Base-by-base conservation (phyloP, 2,797 vertebrate genomes). In the Pipistrellus pygmaeus region DNA sequence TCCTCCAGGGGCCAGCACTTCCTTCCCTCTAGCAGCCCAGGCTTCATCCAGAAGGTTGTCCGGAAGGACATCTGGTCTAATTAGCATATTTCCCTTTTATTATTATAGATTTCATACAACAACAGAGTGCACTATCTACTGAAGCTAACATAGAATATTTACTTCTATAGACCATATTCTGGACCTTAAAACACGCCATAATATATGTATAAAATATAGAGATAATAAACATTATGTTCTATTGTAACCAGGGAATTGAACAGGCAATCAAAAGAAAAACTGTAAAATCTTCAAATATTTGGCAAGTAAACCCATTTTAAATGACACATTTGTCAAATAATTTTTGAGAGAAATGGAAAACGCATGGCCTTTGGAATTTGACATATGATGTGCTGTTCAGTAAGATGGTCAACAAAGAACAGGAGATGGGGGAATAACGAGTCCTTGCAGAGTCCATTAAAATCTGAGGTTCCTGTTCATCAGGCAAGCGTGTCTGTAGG, bases 41-140 rank as follows among this genome's bases (percentile, higher is more conserved):
- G 27, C 27, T 62, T 30, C 5, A 1, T 62, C 27, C 2, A 1
- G 60, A 62, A 62, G 57, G 57, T 27, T 25, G 25, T 60, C 25
- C 0, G 11, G 25, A 57, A 60, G 60, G 60, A 14, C 1, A 6
- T 30, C 27, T 27, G 3, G 25, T 62, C 60, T 62, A 62, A 62
- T 62, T 30, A 62, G 60, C 25, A 62, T 62, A 30, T 62, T 62
- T 6, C 60, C 60, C 60, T 62, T 30, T 62, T 30, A 62, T 62
- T 62, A 30, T 62, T 62, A 62, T 62, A 32, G 32, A 87, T 32
- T 64, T 44, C 44, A 81, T 41, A 44, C 27, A 44, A 87, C 38
- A 71, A 90, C 11, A 87, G 27, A 64, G 81, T 51, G 30, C 53
- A 73, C 2, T 25, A 25, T 86, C 15, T 92, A 64, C 44, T 71